Percentiles rank a stretch among this genome's conserved stretches.
phyloP scores from a whole-genome alignment of 2,113 vertebrate genomes.

The Cyprinodon variegatus region DNA sequence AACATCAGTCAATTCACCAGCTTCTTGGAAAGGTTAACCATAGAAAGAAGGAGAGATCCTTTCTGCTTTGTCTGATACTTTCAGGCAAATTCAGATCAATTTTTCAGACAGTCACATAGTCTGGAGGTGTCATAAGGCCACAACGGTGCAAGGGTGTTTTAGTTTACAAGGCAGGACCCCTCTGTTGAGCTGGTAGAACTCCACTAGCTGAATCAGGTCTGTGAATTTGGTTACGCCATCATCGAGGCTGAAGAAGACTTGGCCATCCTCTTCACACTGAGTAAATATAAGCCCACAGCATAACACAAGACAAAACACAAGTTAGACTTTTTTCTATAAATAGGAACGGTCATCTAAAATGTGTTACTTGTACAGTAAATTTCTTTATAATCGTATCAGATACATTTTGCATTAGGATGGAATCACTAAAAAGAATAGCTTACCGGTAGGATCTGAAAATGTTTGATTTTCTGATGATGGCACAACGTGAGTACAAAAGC shows the following conservation, averaged over 20 bases:
- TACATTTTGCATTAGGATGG: not conserved
- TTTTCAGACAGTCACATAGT: constrained; percentile 52
- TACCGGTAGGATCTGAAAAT: constrained; percentile 98
- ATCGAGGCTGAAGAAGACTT: constrained; percentile 96
- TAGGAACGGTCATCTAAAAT: not conserved
- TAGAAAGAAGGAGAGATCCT: constrained; percentile 34
- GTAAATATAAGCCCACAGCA: not conserved
- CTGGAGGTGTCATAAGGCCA: constrained; percentile 93
- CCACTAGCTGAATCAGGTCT: constrained; percentile 98
- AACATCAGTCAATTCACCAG: constrained; percentile 69
- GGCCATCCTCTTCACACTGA: constrained; percentile 93
- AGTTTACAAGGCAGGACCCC: constrained; percentile 98
- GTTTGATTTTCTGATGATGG: constrained; percentile 99
- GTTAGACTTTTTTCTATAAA: not conserved
- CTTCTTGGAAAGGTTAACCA: constrained; percentile 60
- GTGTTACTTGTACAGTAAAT: not conserved
- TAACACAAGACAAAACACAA: not conserved
- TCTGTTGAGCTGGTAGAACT: constrained; percentile 99
- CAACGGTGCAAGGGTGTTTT: constrained; percentile 95
- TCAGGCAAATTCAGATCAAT: constrained; percentile 74
- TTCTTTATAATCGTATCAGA: too few relatives aligned
- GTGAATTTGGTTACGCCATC: constrained; percentile 98
- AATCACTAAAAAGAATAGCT: not conserved
- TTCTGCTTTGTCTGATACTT: constrained; percentile 49
- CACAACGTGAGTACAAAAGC: constrained; percentile 97